A percentile compares a stretch with the other conserved stretches of the same genome.
Evolutionary conservation across 2,888 invertebrate genomes (phyloP).

Genomic region (Rhynchonema sp.): DNA sequence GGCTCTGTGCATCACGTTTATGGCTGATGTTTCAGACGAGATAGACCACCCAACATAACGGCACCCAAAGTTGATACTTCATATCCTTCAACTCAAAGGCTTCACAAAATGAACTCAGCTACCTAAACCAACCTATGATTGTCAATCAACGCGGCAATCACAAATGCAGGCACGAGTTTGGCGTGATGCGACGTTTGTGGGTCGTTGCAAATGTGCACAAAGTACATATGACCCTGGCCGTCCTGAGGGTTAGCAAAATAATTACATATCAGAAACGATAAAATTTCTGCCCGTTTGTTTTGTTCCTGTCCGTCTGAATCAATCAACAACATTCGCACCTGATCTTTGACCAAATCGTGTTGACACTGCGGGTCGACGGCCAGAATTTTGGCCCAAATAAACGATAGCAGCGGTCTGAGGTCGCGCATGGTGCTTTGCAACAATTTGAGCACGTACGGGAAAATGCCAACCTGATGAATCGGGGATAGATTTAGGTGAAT

Average conservation of each 20-base stretch:
- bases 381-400: conserved; percentile 96
- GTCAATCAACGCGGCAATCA: conserved; percentile 75
- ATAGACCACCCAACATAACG: too few relatives aligned
- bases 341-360: conserved; percentile 71
- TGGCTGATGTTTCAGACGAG: too few relatives aligned
- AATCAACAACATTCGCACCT: too few relatives aligned
- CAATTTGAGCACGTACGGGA: conserved; percentile 90
- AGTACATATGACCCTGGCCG: conserved; percentile 35
- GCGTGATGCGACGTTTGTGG: conserved; percentile 57
- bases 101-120: background rate
- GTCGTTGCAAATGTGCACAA: conserved; percentile 74
- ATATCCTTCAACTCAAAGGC: too few relatives aligned
- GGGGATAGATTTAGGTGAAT: background rate
- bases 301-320: too few relatives aligned
- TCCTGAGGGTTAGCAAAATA: too few relatives aligned
- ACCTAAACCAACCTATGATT: conserved; percentile 39
- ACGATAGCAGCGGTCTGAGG: conserved; percentile 71
- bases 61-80: too few relatives aligned
- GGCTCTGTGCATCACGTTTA: too few relatives aligned
- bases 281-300: too few relatives aligned
- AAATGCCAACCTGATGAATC: too few relatives aligned
- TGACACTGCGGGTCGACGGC: conserved; percentile 89
- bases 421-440: conserved; percentile 83
- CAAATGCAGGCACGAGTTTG: conserved; percentile 80
- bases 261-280: too few relatives aligned